Conservation (phyloP, 2,888 invertebrate species). For the Scaptomyza caliginosa region DNA sequence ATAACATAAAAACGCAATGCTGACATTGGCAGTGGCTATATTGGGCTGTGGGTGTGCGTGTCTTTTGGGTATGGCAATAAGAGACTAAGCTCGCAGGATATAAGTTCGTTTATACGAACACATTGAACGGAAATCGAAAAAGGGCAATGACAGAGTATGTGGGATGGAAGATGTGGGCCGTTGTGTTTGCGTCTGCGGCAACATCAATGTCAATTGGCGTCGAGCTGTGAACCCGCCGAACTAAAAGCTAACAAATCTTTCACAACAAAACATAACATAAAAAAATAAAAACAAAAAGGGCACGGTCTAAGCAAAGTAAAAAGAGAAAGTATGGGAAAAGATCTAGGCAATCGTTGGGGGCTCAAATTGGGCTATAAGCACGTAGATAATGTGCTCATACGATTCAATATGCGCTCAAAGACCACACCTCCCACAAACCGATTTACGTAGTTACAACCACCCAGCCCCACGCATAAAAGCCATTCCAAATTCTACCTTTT, state of each 20-base stretch:
- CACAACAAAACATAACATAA: conserved; percentile 51
- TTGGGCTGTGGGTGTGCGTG: conserved; percentile 28
- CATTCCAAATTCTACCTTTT: conserved; percentile 39
- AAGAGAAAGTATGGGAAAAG: conserved; percentile 10
- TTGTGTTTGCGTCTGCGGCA: conserved; percentile 14
- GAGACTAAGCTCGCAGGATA: conserved; percentile 67
- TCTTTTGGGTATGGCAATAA: conserved; percentile 46
- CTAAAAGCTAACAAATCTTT: conserved; percentile 71
- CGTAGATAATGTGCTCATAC: conserved; percentile 79
- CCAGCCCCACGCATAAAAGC: conserved; percentile 26
- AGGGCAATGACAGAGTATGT: conserved; percentile 34
- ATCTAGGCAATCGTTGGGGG: conserved; percentile 67
- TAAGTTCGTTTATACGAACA: conserved; percentile 46
- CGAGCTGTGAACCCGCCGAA: conserved; percentile 53
- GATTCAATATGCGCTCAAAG: conserved; percentile 60
- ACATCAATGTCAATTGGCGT: conserved; percentile 56
- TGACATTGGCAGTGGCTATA: conserved; percentile 35
- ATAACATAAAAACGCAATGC: conserved; percentile 57
- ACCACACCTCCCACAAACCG: conserved; percentile 13
- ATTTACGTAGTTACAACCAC: conserved; percentile 16
- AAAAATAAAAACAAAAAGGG: conserved; percentile 17
- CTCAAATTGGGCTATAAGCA: conserved; percentile 82
- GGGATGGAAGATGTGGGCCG: conserved; percentile 4
- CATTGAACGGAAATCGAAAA: conserved; percentile 70
- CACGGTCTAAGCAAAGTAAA: conserved; percentile 15